These are phyloP conservation scores for Piezodorus guildinii DNA, from an alignment of 1,140 invertebrate species.

Conservation along the genomic window DNA sequence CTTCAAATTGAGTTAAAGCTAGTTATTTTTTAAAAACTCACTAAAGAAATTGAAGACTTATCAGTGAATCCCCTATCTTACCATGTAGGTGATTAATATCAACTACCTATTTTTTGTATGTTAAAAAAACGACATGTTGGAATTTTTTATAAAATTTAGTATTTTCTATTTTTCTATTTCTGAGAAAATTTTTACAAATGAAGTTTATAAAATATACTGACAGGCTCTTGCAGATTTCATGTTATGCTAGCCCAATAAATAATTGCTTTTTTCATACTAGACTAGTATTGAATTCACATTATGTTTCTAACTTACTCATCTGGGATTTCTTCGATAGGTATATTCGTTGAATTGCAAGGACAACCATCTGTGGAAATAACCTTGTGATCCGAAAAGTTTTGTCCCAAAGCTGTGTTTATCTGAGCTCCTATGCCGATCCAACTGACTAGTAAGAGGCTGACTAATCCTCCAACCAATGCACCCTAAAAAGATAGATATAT, in stretches of 20 bases:
- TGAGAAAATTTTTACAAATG: background rate
- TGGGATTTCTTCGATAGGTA: background rate
- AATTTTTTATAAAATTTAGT: too few species aligned
- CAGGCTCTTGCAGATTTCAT: background rate
- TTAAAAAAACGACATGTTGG: too few species aligned
- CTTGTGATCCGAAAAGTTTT: constrained; percentile 37
- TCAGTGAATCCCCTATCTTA: too few species aligned
- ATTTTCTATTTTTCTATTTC: background rate
- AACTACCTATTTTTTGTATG: too few species aligned
- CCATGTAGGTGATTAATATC: too few species aligned
- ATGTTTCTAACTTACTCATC: constrained; percentile 23
- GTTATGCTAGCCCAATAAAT: background rate
- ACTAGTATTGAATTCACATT: too few species aligned
- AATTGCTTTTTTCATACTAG: too few species aligned
- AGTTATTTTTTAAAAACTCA: too few species aligned
- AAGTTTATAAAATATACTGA: background rate
- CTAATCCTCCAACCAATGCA: constrained; percentile 50
- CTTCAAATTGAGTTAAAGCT: too few species aligned
- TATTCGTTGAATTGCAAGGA: constrained; percentile 32
- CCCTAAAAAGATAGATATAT: constrained; percentile 36
- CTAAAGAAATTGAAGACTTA: too few species aligned
- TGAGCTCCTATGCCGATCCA: constrained; percentile 64
- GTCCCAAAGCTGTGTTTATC: constrained; percentile 37
- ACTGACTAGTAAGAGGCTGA: constrained; percentile 47
- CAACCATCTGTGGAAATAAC: constrained; percentile 37